A percentile compares a stretch with the other conserved stretches of the same genome.
phyloP scores from a whole-genome alignment of 2,888 invertebrate species.

The Pollenia griseotomentosa region DNA sequence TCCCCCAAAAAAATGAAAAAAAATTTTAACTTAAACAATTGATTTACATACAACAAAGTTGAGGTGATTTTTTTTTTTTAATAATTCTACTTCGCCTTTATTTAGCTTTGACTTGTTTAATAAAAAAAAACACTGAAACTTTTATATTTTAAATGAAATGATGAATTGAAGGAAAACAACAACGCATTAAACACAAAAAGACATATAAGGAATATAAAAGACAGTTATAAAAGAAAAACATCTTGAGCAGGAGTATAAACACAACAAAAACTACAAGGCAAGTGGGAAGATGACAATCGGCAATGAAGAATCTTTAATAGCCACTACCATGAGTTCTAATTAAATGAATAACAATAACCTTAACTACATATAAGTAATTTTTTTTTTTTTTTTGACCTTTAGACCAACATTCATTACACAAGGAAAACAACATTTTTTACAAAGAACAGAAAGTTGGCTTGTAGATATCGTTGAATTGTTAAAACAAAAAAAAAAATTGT shows the following conservation, averaged over 20 bases:
- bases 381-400: too few relatives aligned
- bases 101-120: conserved; percentile 27
- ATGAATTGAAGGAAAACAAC: not conserved
- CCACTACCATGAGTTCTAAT: too few relatives aligned
- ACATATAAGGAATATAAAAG: conserved; percentile 1
- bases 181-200: conserved; percentile 1
- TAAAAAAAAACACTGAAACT: conserved; percentile 52
- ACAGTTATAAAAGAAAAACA: not conserved
- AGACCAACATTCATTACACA: too few relatives aligned
- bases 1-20: not conserved
- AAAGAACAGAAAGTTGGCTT: too few relatives aligned
- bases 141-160: conserved; percentile 40
- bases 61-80: conserved; percentile 32
- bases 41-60: conserved; percentile 65
- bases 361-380: too few relatives aligned
- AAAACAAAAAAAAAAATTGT: too few relatives aligned
- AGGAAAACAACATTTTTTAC: too few relatives aligned
- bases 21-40: conserved; percentile 51
- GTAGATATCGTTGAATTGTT: too few relatives aligned
- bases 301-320: too few relatives aligned
- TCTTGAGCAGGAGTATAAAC: not conserved
- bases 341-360: too few relatives aligned
- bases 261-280: not conserved
- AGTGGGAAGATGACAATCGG: too few relatives aligned
- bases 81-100: not conserved